Evolutionary conservation across 2,113 vertebrate species (phyloP), one percentile per base, ranked within the genome.

Genomic region (Prietella phreatophila): DNA sequence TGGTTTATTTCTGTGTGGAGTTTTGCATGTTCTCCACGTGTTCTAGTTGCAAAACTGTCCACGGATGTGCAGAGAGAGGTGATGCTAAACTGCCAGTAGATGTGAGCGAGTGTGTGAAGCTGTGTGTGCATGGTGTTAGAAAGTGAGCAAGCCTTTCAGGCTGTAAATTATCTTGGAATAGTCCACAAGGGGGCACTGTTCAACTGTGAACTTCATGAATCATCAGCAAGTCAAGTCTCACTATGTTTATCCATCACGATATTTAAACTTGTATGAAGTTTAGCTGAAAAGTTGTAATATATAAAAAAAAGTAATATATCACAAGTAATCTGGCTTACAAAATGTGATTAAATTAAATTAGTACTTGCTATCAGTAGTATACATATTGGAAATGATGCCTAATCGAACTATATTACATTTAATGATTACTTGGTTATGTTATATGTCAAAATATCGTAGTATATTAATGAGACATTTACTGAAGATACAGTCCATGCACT

Each of bases 121-220:
- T 79, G n/a, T 55, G 76, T 56, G 27, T 20, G 78, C 10, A 10
- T 30, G n/a, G 17, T 58, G 15, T 58, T 81, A 56, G 47, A 55
- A 79, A 53, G 27, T 30, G 25, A 56, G 27, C 15, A 27, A 39
- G 53, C 3, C 27, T 82, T 39, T 58, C 1, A 82, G 17, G 20
- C 17, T 56, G 50, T 5, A 80, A 55, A 56, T 33, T 6, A 0
- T 80, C 3, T 9, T 56, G 27, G 56, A 33, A 36, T n/a, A 0
- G 20, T 27, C 78, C 85, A 81, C 20, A 56, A 81, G 78, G 78
- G 78, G 85, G 78, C 61, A 69, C 61, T 69, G 36, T 56, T 78
- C 15, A 39, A 79, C 73, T 53, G 39, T 14, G 39, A 42, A 30
- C 58, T 15, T 2, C 25, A 15, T 36, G 27, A 53, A 25, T 25